Evolutionary conservation across 2,113 vertebrate species (phyloP), one percentile per base, ranked within the genome.

Genomic region (Hyperopisus bebe): DNA sequence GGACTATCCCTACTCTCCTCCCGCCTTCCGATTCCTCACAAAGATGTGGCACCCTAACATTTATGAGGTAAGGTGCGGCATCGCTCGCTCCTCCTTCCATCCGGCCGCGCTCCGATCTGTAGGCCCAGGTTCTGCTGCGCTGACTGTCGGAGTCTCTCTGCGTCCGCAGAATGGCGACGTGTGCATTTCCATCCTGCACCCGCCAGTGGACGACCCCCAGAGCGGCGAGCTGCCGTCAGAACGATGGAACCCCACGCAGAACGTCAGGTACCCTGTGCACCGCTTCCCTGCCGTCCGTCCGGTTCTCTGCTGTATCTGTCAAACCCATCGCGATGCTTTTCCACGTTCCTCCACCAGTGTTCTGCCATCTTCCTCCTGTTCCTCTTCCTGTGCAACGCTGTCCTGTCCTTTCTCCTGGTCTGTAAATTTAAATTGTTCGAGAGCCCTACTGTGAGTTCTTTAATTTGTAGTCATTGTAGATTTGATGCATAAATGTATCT

Each of bases 31-130:
- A 48, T 99, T 99, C 93, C 95, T 99, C 89, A 99, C 98, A 92
- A 99, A 99, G 94, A 99, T 99, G 98, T 99, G 98, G 98, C 98
- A 99, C 92, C 98, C 98, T 66, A 99, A 99, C 95, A 99, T 99
- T 93, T 99, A 99, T 0, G 98, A 99, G 98, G 98, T 98, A 93
- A 91, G 53, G 5, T 1, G n/a, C 17, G 35, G 62, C 83, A 1
- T 77, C 15, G 3, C 48, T 4, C 15, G 48, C 13, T 5, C 11
- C 31, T 35, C 46, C 17, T 47, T 7, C 47, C 1, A 9, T 80
- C 42, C 3, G 13, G 42, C 87, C 0, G 44, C 3, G 39, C 62
- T 13, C 8, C 9, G 53, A 8, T 47, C 39, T 11, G 80, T 83
- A 46, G 13, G 44, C 82, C 19, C 39, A 1, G 13, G 13, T 27